phyloP scores from a whole-genome alignment of 2,888 invertebrate species.

The Hyposoter dolosus region DNA sequence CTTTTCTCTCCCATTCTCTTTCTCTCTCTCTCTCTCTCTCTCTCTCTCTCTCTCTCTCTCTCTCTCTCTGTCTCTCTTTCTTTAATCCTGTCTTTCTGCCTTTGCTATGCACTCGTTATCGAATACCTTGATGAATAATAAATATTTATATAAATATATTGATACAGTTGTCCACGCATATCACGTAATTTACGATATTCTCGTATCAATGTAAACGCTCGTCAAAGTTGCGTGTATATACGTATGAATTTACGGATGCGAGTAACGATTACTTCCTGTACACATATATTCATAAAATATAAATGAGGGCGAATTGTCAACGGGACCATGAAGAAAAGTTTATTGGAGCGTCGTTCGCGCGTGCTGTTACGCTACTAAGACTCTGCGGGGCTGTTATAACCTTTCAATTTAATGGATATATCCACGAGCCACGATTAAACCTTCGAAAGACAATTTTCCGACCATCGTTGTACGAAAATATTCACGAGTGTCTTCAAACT shows the following conservation, averaged over 20 bases:
- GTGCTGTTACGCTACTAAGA: neutral
- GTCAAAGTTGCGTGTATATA: neutral
- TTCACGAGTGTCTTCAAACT: neutral
- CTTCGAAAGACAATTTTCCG: neutral
- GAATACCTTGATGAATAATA: conserved; percentile 11
- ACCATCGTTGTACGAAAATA: neutral
- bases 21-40: neutral
- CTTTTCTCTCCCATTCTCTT: neutral
- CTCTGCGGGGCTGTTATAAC: neutral
- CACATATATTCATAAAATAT: conserved; percentile 14
- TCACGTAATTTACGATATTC: neutral
- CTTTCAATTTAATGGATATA: conserved; percentile 16
- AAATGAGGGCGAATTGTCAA: conserved; percentile 7
- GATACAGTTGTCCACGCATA: conserved; percentile 5
- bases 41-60: neutral
- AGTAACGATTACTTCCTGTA: conserved; percentile 11
- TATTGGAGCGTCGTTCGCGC: conserved; percentile 5
- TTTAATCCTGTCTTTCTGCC: neutral
- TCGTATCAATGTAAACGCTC: neutral
- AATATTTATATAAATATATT: conserved; percentile 6
- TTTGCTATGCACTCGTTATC: neutral
- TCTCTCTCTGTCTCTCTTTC: neutral
- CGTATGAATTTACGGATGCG: conserved; percentile 5
- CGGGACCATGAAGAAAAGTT: conserved; percentile 3
- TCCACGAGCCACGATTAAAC: neutral